Evolutionary conservation across 2,797 vertebrate genomes (phyloP).

Genomic region (Eospalax fontanierii): DNA sequence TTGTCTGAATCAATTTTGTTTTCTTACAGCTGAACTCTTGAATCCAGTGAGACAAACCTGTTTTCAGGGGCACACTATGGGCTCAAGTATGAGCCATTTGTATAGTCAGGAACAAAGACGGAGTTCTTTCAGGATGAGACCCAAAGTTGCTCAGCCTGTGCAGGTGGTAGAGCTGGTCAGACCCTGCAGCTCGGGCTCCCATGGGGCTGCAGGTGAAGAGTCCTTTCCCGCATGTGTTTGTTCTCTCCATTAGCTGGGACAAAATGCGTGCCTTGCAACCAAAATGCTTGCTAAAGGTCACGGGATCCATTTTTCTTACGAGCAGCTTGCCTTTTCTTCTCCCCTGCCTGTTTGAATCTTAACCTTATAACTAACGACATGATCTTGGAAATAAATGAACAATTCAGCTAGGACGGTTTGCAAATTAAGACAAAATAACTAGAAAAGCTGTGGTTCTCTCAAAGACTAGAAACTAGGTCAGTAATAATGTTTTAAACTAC

Average conservation of each 20-base stretch:
- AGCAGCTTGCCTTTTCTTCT: conserved; percentile 72
- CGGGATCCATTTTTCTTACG: conserved; percentile 84
- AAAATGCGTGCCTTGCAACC: conserved; percentile 87
- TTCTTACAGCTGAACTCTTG: conserved; percentile 38
- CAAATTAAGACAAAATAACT: conserved; percentile 78
- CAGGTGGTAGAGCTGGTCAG: conserved; percentile 73
- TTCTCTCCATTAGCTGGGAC: conserved; percentile 86
- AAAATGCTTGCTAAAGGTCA: conserved; percentile 88
- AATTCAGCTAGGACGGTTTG: conserved; percentile 69
- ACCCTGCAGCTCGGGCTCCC: conserved; percentile 63
- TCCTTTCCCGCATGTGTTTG: conserved; percentile 51
- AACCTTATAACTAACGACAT: conserved; percentile 86
- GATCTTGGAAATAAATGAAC: conserved; percentile 80
- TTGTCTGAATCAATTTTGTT: conserved; percentile 71
- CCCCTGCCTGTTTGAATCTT: conserved; percentile 83
- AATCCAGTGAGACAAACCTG: conserved; percentile 78
- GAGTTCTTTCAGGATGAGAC: conserved; percentile 76
- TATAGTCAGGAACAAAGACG: conserved; percentile 78
- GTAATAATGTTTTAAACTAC: conserved; percentile 72
- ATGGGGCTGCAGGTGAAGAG: conserved; percentile 60
- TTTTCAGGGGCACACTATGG: conserved; percentile 81
- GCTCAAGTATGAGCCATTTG: conserved; percentile 74
- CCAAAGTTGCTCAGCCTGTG: conserved; percentile 80
- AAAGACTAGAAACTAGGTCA: conserved; percentile 55
- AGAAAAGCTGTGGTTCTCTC: conserved; percentile 62